Conservation (phyloP, 2,113 vertebrate species). For the Oreocharis arfaki region DNA sequence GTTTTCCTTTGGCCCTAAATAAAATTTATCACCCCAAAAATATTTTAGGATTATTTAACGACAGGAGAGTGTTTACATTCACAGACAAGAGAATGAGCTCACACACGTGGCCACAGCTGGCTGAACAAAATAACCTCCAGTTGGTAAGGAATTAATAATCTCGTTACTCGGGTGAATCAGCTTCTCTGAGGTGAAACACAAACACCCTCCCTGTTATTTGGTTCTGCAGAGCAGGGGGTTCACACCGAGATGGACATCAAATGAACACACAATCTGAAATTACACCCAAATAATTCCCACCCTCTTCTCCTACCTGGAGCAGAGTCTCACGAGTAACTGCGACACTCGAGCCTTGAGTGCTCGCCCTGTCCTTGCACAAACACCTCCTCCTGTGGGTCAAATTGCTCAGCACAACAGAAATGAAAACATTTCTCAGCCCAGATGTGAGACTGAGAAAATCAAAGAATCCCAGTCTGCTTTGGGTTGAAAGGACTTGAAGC, state of each 20-base stretch:
- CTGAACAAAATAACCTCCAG: background rate
- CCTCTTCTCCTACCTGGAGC: background rate
- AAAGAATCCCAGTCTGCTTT: fast-evolving
- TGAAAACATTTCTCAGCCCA: background rate
- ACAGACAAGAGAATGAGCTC: background rate
- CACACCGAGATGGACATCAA: background rate
- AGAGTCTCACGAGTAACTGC: background rate
- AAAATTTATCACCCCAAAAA: background rate
- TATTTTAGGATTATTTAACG: background rate
- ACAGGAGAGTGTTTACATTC: background rate
- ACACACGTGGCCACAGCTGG: background rate
- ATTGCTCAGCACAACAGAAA: background rate
- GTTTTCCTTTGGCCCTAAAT: background rate
- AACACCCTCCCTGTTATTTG: background rate
- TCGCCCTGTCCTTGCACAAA: background rate
- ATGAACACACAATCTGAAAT: fast-evolving
- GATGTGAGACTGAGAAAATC: fast-evolving
- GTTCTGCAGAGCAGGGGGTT: background rate
- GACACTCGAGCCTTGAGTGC: fast-evolving
- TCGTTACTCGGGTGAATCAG: background rate
- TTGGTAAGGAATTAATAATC: background rate
- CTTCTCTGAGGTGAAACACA: background rate
- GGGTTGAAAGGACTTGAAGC: background rate
- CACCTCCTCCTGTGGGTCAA: fast-evolving
- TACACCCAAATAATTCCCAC: background rate